Conservation (phyloP, 1,140 invertebrate genomes). For the Spodoptera frugiperda region DNA sequence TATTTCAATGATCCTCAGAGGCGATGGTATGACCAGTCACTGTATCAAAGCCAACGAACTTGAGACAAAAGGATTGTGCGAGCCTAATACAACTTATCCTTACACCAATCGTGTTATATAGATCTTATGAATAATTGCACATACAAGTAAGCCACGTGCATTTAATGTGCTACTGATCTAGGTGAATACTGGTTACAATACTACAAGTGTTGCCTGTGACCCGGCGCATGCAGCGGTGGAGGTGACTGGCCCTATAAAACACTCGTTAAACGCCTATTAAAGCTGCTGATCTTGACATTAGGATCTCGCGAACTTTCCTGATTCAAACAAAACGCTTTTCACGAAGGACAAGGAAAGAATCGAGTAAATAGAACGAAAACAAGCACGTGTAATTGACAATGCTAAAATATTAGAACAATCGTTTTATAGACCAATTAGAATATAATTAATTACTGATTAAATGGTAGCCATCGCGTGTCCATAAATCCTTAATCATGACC, state of each 20-base stretch:
- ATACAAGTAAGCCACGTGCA: background rate
- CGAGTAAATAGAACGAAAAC: background rate
- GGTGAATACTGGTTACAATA: background rate
- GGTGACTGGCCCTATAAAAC: slow-evolving; percentile 42
- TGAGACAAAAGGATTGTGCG: background rate
- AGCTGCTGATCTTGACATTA: slow-evolving; percentile 34
- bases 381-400: background rate
- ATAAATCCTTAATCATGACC: slow-evolving; percentile 44
- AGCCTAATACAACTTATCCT: background rate
- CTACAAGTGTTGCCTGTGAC: background rate
- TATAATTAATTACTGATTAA: slow-evolving; percentile 26
- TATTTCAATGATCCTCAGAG: slow-evolving; percentile 18
- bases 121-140: background rate
- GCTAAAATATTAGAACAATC: background rate
- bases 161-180: background rate
- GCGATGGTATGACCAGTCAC: background rate
- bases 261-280: slow-evolving; percentile 30
- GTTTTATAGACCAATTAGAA: slow-evolving; percentile 25
- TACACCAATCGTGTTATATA: background rate
- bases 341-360: background rate
- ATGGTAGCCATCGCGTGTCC: slow-evolving; percentile 35
- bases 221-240: background rate
- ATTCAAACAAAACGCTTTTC: background rate
- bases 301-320: slow-evolving; percentile 4
- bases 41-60: slow-evolving; percentile 31